Conservation (phyloP, 1,140 invertebrate species). For the Habropoda laboriosa region DNA sequence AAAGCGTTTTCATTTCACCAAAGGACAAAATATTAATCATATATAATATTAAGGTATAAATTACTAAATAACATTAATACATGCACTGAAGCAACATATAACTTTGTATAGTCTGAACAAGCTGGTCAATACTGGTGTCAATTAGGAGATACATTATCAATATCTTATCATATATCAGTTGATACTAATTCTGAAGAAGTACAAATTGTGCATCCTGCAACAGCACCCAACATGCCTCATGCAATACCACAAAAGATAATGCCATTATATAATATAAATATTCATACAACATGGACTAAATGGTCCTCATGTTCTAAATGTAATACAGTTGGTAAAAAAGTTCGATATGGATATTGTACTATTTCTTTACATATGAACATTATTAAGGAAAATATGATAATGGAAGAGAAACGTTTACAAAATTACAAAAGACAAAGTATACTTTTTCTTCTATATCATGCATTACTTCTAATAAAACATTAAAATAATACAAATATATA, state of each 20-base stretch:
- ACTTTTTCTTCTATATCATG: not conserved
- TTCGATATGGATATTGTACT: conserved; percentile 83
- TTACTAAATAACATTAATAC: not conserved
- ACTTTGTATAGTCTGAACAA: conserved; percentile 67
- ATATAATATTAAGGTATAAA: conserved; percentile 77
- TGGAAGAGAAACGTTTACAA: not conserved
- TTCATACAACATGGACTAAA: conserved; percentile 82
- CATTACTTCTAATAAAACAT: not conserved
- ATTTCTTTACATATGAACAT: conserved; percentile 69
- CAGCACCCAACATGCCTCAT: conserved; percentile 65
- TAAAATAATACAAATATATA: not conserved
- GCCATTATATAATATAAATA: conserved; percentile 71
- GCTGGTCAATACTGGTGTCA: conserved; percentile 82
- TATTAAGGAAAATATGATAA: not conserved
- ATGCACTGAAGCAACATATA: not conserved
- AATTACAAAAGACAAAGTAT: conserved; percentile 17
- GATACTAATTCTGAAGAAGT: conserved; percentile 72
- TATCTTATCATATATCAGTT: conserved; percentile 81
- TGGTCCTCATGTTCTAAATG: conserved; percentile 87
- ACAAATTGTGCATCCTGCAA: conserved; percentile 66
- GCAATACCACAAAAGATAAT: conserved; percentile 66
- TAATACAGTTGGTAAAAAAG: conserved; percentile 80
- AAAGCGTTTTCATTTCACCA: conserved; percentile 77
- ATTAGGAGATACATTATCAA: conserved; percentile 74
- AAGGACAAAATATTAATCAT: conserved; percentile 78